Base-by-base conservation (phyloP, 2,113 vertebrate species). In the Urocynchramus pylzowi region DNA sequence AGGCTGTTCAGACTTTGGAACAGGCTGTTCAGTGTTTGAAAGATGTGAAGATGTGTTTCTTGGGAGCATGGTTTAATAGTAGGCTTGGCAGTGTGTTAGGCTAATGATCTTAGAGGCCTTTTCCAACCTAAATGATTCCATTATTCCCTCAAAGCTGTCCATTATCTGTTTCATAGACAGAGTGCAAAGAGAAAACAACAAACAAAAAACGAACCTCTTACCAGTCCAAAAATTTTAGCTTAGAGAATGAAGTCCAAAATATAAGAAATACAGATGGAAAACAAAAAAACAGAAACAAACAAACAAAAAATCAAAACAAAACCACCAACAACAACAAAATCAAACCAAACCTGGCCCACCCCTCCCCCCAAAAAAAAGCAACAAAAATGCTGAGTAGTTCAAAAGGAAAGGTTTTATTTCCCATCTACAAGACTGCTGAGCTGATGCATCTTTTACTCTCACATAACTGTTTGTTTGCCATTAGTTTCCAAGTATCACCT, bases 361-460 rank as follows among this genome's bases (percentile, higher is more conserved):
- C n/a, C n/a, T n/a, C n/a, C n/a, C n/a, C n/a, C n/a, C n/a, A n/a
- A n/a, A n/a, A n/a, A n/a, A n/a, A n/a, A n/a, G n/a, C n/a, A n/a
- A n/a, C n/a, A 41, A 26, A 37, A 37, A n/a, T 23, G 7, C 16
- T 21, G 21, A 53, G 16, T 20, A 68, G 12, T 16, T 90, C 35
- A 33, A 79, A 61, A 83, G 24, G 74, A 64, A 3, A 6, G 18
- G 69, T 78, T 71, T 89, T 20, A 67, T 71, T 87, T 67, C 8
- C 21, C n/a, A 33, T 57, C 26, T 77, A 19, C 0, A 0, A 12
- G 39, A 26, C 35, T 91, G 67, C 77, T 95, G 84, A 93, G 83
- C 41, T 75, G 91, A 94, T 59, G 13, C n/a, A 95, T 87, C 61
- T 80, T 96, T 79, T 68, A 61, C 53, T 95, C 92, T 95, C 57